Evolutionary conservation across 2,113 vertebrate genomes (phyloP).

Genomic region (Pitta sordida): DNA sequence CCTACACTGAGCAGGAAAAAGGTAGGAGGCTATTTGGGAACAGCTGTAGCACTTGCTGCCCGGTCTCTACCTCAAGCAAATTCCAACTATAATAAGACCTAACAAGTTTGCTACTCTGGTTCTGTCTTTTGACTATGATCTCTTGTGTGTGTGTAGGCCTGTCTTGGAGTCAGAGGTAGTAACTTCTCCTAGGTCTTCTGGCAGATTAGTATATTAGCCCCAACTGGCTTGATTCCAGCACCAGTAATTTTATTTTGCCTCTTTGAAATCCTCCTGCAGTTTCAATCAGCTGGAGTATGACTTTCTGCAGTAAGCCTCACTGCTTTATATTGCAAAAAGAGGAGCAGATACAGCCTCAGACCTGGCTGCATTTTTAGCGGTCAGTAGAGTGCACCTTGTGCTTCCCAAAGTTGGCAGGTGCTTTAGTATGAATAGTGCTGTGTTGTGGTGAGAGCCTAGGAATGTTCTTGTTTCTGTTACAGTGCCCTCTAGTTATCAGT

Average conservation of each 20-base stretch:
- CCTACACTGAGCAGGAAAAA: background rate
- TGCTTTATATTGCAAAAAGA: background rate
- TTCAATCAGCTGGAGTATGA: background rate
- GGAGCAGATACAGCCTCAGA: background rate
- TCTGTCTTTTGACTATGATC: background rate
- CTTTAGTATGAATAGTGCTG: background rate
- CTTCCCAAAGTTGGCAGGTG: background rate
- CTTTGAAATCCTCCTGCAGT: background rate
- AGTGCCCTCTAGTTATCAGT: slow-evolving; percentile 25
- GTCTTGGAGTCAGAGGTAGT: background rate
- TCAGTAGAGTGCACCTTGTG: background rate
- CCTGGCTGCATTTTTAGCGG: background rate
- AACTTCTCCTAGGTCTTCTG: background rate
- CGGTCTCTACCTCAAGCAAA: background rate
- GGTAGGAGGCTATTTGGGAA: background rate
- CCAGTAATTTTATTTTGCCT: slow-evolving; percentile 32
- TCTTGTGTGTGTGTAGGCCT: background rate
- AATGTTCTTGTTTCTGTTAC: slow-evolving; percentile 12
- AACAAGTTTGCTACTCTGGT: background rate
- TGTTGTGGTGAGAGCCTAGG: background rate
- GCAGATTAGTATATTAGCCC: slow-evolving; percentile 17
- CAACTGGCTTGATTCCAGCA: background rate
- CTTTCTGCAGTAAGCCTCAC: background rate
- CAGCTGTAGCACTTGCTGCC: background rate
- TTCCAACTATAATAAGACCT: background rate